Evolutionary conservation across 2,888 invertebrate genomes (phyloP).

Genomic region (Philonicus albiceps): DNA sequence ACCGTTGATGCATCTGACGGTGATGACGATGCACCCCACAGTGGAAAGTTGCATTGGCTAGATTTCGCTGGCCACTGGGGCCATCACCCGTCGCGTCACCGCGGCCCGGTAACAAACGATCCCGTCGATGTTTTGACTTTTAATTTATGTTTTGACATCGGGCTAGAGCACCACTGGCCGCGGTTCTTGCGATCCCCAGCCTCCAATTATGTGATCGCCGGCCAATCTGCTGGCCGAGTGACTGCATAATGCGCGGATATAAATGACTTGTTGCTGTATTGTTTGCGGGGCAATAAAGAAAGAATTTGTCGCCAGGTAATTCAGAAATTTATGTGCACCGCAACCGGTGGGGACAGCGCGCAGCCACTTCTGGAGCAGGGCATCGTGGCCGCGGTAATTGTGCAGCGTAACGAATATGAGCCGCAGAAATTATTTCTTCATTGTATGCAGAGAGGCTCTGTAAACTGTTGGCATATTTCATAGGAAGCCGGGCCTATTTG

Average conservation of each 20-base stretch:
- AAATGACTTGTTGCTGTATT: slow-evolving; percentile 53
- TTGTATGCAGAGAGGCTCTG: slow-evolving; percentile 46
- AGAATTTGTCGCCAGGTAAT: slow-evolving; percentile 53
- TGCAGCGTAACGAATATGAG: slow-evolving; percentile 21
- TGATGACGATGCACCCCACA: background rate
- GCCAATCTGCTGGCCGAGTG: slow-evolving; percentile 39
- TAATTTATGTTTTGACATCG: slow-evolving; percentile 43
- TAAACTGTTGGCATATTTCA: slow-evolving; percentile 45
- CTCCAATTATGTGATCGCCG: slow-evolving; percentile 37
- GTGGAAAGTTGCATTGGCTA: slow-evolving; percentile 20
- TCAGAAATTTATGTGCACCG: slow-evolving; percentile 51
- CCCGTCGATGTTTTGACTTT: slow-evolving; percentile 41
- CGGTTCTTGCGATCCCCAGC: slow-evolving; percentile 1
- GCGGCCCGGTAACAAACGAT: slow-evolving; percentile 10
- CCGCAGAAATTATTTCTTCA: slow-evolving; percentile 47
- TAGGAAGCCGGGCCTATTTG: slow-evolving; percentile 41
- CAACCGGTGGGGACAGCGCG: background rate
- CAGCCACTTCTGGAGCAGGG: slow-evolving; percentile 24
- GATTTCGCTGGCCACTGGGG: background rate
- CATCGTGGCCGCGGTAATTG: slow-evolving; percentile 14
- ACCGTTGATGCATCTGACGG: background rate
- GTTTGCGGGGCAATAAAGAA: slow-evolving; percentile 52
- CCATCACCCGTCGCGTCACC: background rate
- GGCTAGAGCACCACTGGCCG: slow-evolving; percentile 9
- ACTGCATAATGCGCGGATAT: slow-evolving; percentile 52